Evolutionary conservation across 2,113 vertebrate species (phyloP).

Genomic region (Neofelis nebulosa): DNA sequence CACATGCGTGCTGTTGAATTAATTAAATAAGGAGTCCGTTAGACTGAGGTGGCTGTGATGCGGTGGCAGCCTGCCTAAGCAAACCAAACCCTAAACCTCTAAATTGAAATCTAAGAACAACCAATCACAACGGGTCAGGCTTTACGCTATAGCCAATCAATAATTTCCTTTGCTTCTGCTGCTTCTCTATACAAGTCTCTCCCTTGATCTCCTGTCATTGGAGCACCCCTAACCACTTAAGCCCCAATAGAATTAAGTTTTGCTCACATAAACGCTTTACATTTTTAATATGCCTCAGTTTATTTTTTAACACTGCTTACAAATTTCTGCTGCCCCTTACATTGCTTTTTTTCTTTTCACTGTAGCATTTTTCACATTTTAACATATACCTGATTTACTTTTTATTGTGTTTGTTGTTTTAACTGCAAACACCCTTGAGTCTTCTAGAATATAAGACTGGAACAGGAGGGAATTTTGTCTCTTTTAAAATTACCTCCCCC

Average conservation of each 20-base stretch:
- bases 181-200: background rate
- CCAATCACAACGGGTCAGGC: background rate
- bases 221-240: background rate
- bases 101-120: background rate
- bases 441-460: background rate
- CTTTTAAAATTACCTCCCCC: background rate
- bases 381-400: background rate
- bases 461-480: background rate
- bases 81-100: background rate
- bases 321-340: background rate
- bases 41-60: background rate
- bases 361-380: background rate
- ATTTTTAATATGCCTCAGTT: background rate
- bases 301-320: background rate
- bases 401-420: background rate
- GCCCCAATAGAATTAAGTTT: background rate
- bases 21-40: background rate
- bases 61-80: background rate
- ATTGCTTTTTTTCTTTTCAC: background rate
- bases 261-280: background rate
- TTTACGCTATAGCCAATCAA: too few relatives aligned
- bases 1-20: background rate
- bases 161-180: background rate
- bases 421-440: background rate
- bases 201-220: background rate